phyloP scores from a whole-genome alignment of 2,888 invertebrate genomes.

The Amblyjoppa proteus region DNA sequence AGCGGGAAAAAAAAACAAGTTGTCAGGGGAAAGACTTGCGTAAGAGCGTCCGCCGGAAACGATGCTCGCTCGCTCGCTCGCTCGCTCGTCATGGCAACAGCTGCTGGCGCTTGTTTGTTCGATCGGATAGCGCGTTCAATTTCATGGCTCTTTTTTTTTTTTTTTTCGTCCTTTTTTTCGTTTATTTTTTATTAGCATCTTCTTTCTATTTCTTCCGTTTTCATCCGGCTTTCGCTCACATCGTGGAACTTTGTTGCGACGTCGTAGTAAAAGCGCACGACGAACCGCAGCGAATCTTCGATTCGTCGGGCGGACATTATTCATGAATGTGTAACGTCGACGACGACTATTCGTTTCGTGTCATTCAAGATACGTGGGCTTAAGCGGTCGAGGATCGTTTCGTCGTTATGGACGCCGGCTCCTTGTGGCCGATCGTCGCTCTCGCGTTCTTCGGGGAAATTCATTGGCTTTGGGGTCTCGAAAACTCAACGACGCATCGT shows the following conservation, averaged over 20 bases:
- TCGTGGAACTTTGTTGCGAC: background rate
- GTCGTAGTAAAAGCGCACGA: conserved; percentile 20
- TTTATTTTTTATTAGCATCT: background rate
- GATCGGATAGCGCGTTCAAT: conserved; percentile 53
- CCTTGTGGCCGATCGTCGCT: no score
- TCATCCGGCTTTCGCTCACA: conserved; percentile 1
- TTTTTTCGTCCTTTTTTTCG: background rate
- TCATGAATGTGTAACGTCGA: conserved; percentile 7
- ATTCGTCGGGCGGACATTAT: conserved; percentile 13
- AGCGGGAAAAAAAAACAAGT: conserved; percentile 8
- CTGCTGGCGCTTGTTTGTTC: conserved; percentile 61
- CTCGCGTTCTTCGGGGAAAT: no score
- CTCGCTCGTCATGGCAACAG: conserved; percentile 42
- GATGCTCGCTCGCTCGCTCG: conserved; percentile 39
- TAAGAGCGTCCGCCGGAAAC: conserved; percentile 66
- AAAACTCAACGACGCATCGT: no score
- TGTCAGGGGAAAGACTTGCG: conserved; percentile 43
- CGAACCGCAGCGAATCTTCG: conserved; percentile 1
- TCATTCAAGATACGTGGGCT: background rate
- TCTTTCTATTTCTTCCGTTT: conserved; percentile 24
- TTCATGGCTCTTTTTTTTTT: conserved; percentile 4
- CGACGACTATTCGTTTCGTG: conserved; percentile 9
- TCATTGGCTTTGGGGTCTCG: no score
- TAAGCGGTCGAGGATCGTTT: background rate
- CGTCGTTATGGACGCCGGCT: background rate